Conservation (phyloP, 2,113 vertebrate genomes). For the Xerus inauris region DNA sequence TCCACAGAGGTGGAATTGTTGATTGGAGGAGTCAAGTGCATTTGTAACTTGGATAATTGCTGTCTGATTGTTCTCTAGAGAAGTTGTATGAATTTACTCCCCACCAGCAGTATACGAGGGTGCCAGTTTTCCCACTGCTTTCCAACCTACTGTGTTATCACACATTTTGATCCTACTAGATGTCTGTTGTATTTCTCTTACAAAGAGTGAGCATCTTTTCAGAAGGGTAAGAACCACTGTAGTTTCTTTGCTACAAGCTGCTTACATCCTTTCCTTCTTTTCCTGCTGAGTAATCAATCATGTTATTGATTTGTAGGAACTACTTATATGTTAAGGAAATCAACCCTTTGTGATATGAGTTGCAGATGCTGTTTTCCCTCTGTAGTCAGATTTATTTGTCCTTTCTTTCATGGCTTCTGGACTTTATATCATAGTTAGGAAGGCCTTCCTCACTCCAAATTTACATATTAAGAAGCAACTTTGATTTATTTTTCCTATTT, state of each 20-base stretch:
- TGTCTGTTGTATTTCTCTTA: not conserved
- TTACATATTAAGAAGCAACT: not conserved
- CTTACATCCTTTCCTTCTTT: not conserved
- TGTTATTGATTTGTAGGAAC: slow-evolving; percentile 14
- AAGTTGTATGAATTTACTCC: not conserved
- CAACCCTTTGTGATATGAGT: not conserved
- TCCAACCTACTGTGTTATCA: not conserved
- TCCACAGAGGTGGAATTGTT: not conserved
- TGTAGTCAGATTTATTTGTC: not conserved
- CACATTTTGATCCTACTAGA: not conserved
- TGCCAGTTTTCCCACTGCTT: not conserved
- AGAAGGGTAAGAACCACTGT: not conserved
- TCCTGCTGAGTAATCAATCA: not conserved
- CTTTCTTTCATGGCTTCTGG: not conserved
- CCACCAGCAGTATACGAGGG: too few species aligned
- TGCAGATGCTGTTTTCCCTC: not conserved
- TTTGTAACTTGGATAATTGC: not conserved
- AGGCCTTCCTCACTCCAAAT: not conserved
- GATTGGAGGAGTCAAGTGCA: not conserved
- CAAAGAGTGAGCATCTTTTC: not conserved
- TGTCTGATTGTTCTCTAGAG: not conserved
- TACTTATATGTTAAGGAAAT: slow-evolving; percentile 30
- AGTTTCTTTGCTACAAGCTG: not conserved
- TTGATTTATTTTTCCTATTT: slow-evolving; percentile 13
- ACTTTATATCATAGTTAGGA: not conserved